Base-by-base conservation (phyloP, 2,113 vertebrate species). In the Antechinus flavipes region DNA sequence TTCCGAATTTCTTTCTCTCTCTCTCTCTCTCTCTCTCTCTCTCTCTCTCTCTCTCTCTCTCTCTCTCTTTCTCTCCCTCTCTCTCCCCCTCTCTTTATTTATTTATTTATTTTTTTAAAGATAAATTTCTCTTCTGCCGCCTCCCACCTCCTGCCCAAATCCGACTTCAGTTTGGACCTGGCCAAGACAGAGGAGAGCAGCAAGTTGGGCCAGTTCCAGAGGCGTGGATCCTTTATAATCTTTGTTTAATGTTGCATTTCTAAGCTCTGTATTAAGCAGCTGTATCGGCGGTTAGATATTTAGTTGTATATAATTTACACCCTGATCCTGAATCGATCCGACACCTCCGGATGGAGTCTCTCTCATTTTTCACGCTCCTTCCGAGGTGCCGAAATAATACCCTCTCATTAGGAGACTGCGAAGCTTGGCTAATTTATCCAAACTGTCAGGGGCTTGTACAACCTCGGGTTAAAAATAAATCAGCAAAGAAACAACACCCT, bases 391-490 rank as follows among this genome's bases (percentile, higher is more conserved):
- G 99, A 99, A 99, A 99, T 99, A 99, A 99, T 99, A 99, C 99
- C 99, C 99, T 99, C 99, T 99, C 99, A 99, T 99, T 99, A 99
- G 99, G 99, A 99, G 99, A 98, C 98, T 98, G 98, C 99, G 98
- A 99, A 99, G 99, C 98, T 98, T 98, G 99, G 99, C 99, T 99
- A 99, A 99, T 99, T 99, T 99, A 99, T 99, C 99, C 99, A 99
- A 99, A 99, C 99, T 99, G 99, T 99, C 99, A 99, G 97, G 98
- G 98, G 98, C 99, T 98, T 99, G 99, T 99, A 99, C 99, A 99
- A 99, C 99, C 99, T 98, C 99, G 98, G 99, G 99, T 99, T 99
- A 99, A 98, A 99, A 99, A 99, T 99, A 99, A 99, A 99, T 99
- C 99, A 99, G 98, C 97, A 97, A 97, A 99, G 98, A 99, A 99